Evolutionary conservation across 2,797 vertebrate species (phyloP), one percentile per base, ranked within the genome.

Genomic region (Chelon labrosus): DNA sequence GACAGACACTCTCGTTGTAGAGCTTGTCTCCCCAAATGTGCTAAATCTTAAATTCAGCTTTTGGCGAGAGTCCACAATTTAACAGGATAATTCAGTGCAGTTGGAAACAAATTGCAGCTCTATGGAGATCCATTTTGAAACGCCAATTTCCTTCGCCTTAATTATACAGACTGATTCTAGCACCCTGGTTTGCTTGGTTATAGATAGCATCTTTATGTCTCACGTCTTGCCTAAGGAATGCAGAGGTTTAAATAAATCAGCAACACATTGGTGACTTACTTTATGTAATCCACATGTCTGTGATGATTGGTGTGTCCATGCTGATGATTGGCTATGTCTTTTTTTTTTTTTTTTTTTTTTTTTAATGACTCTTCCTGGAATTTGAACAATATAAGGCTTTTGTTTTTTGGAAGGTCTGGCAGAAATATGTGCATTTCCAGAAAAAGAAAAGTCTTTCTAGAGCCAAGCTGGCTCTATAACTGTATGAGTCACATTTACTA

Each of bases 41-140:
- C 64, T 52, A 69, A 77, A 67, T 78, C 70, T 20, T 50, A 70
- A 68, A 77, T 75, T 70, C 68, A 60, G 57, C 64, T 50, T 52
- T 86, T 85, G 81, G 70, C 79, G 20, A 35, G 31, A 56, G 38
- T 83, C 79, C 75, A 69, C 65, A 16, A 17, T 81, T 80, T 73
- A 83, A 83, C 68, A 49, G 61, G 77, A 82, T 80, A 74, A 89
- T 88, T 86, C 64, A 72, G 11, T 75, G 75, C 85, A 81, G 79
- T 75, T 81, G 70, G 80, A 70, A 74, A 83, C 84, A 84, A 85
- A 88, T 75, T 82, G 71, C 54, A 81, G 64, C 55, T 82, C 70
- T 39, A 59, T 59, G 25, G 72, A 74, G 79, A 83, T 76, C 53
- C 4, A 7, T 75, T 82, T 81, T 68, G 75, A 85, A 88, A 79